Conservation (phyloP, 2,797 vertebrate species). For the Tenualosa ilisha region DNA sequence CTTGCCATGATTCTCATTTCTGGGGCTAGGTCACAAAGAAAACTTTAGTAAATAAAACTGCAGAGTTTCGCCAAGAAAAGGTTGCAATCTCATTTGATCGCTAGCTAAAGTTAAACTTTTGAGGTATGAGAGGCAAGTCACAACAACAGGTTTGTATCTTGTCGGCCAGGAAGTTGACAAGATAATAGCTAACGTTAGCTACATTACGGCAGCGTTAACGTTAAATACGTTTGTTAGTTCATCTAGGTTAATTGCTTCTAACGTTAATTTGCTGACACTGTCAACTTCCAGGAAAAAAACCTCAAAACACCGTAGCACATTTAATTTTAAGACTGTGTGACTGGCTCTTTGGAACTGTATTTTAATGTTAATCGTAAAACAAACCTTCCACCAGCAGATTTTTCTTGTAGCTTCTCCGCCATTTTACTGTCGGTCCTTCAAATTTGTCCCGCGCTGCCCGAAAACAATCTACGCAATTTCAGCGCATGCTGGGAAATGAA, state of each 20-base stretch:
- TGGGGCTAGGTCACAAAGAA: neutral
- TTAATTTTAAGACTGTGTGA: neutral
- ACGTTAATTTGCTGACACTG: too few relatives aligned
- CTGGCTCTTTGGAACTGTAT: neutral
- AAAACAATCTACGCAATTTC: slow-evolving; percentile 31
- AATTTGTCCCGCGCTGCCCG: slow-evolving; percentile 61
- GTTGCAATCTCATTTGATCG: neutral
- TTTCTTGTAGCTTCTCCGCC: slow-evolving; percentile 65
- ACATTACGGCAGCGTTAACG: too few relatives aligned
- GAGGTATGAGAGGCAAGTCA: neutral
- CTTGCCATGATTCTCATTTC: neutral
- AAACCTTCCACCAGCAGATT: neutral
- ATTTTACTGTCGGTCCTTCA: slow-evolving; percentile 70
- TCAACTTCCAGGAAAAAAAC: neutral
- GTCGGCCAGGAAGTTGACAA: neutral
- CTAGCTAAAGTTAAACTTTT: neutral
- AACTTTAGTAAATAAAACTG: neutral
- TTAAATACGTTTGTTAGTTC: too few relatives aligned
- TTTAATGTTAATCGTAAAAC: neutral
- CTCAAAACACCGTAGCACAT: neutral
- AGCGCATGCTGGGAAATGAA: slow-evolving; percentile 70
- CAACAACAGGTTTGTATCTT: neutral
- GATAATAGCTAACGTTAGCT: neutral
- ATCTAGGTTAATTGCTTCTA: too few relatives aligned
- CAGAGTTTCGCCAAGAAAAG: neutral